Evolutionary conservation across 2,113 vertebrate genomes (phyloP).

Genomic region (Gavialis gangeticus): DNA sequence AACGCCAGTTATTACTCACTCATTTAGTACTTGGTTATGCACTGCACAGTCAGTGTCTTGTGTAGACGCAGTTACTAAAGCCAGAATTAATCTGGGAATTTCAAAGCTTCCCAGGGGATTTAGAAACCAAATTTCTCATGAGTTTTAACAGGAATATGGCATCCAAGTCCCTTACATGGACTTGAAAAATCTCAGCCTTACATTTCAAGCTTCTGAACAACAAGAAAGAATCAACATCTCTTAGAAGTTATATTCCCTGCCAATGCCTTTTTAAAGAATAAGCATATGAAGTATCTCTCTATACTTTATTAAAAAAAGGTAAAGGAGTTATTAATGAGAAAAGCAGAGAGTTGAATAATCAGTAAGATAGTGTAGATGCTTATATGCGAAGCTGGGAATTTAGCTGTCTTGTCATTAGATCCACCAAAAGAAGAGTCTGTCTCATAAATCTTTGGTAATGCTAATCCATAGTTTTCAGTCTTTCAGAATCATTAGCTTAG

Average conservation of each 20-base stretch:
- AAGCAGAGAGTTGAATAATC: neutral
- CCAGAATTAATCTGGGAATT: neutral
- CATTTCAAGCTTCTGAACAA: neutral
- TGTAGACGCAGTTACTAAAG: neutral
- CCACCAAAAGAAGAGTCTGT: neutral
- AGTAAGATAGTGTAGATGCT: too few relatives aligned
- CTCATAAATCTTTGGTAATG: neutral
- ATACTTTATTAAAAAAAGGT: neutral
- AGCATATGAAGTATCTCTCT: neutral
- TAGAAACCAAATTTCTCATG: neutral
- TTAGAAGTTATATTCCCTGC: neutral
- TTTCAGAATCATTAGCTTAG: neutral
- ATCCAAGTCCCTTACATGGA: neutral
- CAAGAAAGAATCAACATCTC: neutral
- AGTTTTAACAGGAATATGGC: neutral
- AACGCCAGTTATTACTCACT: too few relatives aligned
- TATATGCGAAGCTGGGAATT: neutral
- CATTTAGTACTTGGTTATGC: too few relatives aligned
- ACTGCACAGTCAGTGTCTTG: neutral
- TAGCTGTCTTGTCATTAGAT: neutral
- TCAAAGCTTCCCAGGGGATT: neutral
- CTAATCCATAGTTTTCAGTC: neutral
- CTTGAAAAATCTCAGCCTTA: neutral
- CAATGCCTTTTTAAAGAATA: neutral
- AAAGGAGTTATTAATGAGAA: neutral